A percentile compares a stretch with the other conserved stretches of the same genome.
Conservation (phyloP, 1,140 invertebrate genomes). For the Phocides pigmalion region DNA sequence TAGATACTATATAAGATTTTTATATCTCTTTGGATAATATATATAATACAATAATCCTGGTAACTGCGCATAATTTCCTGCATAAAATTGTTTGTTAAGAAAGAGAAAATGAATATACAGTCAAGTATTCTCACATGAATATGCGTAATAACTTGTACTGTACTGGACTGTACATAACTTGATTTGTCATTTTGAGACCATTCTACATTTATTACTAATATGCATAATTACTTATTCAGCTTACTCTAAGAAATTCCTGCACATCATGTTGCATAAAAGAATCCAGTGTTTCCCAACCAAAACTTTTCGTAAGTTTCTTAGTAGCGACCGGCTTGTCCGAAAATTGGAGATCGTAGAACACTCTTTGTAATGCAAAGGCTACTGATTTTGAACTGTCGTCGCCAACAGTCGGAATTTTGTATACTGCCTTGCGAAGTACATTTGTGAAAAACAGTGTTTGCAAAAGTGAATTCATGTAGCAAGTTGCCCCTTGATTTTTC, state of each 20-base stretch:
- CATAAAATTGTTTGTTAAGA: no score
- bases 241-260: constrained; percentile 75
- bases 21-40: no score
- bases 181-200: no score
- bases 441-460: constrained; percentile 99
- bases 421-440: constrained; percentile 94
- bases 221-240: neutral
- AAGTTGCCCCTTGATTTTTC: constrained; percentile 99
- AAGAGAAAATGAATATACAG: no score
- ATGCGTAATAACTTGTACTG: no score
- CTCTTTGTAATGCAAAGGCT: constrained; percentile 97
- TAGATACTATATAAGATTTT: no score
- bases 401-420: constrained; percentile 99
- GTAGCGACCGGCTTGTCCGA: constrained; percentile 99
- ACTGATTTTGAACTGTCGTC: constrained; percentile 94
- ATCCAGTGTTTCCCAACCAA: constrained; percentile 99
- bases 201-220: no score
- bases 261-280: constrained; percentile 99
- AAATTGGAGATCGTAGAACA: constrained; percentile 99
- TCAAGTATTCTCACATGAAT: no score
- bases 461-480: constrained; percentile 99
- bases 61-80: no score
- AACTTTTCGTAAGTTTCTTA: constrained; percentile 99
- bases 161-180: no score
- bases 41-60: no score